Base-by-base conservation (phyloP, 2,888 invertebrate species). In the Drosophila ezoana region DNA sequence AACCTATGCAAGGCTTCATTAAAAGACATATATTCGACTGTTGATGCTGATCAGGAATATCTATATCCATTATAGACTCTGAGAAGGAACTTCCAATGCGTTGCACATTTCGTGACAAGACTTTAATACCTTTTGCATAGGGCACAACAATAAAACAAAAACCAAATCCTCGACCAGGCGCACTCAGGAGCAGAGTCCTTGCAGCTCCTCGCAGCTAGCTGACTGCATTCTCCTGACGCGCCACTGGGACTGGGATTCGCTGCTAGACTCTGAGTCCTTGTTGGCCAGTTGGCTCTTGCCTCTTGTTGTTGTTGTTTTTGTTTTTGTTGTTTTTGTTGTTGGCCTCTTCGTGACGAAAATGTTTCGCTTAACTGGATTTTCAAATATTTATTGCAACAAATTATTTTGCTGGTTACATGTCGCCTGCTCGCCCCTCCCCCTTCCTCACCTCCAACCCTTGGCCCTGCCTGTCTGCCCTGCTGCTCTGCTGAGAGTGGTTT, bases 331-430 rank as follows among this genome's bases (percentile, higher is more conserved):
- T 48, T 23, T 45, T 41, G 48, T 3, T 43, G 49, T 16, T 66
- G 54, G 63, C 61, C 80, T 77, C 72, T 79, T 76, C 86, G 86
- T 87, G 88, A 88, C 86, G 83, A 87, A 89, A 87, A 76, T 89
- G 87, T 77, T 87, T 82, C 89, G 80, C 72, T 87, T 87, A 89
- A 87, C 88, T 89, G 89, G 89, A 87, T 87, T 87, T 89, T 86
- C 79, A 87, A 87, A 87, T 89, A 89, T 87, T 87, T 89, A 87
- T 89, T 89, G 86, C 81, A 80, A 80, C 83, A 89, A 89, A 87
- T 87, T 87, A 86, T 86, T 85, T 84, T 75, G 74, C 69, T 73
- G 71, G 81, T 78, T 74, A 83, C 77, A 79, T 67, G 76, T 66
- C 59, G 63, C 45, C 45, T 45, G 20, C 41, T 16, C 40, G 16